These are phyloP conservation scores for Hyles vespertilio DNA, from an alignment of 1,140 invertebrate species.

Conservation along the genomic window DNA sequence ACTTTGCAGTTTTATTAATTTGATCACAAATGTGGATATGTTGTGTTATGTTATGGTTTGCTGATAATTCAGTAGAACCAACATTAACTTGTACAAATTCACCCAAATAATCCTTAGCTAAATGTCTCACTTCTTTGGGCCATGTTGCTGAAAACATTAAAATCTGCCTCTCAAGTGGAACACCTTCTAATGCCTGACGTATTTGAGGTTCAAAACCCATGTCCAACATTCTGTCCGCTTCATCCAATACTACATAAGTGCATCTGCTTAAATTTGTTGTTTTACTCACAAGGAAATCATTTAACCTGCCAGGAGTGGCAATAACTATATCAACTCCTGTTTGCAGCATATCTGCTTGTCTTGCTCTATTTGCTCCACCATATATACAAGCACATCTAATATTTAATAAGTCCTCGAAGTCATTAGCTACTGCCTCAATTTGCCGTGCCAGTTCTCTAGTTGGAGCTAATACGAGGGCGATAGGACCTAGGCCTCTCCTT, in stretches of 20 bases:
- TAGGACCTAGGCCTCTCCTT: conserved; percentile 87
- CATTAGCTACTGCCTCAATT: conserved; percentile 93
- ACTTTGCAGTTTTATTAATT: conserved; percentile 79
- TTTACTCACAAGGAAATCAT: conserved; percentile 94
- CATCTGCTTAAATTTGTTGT: conserved; percentile 91
- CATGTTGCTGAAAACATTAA: conserved; percentile 86
- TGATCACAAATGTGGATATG: conserved; percentile 89
- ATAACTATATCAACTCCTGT: conserved; percentile 91
- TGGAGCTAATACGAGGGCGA: conserved; percentile 92
- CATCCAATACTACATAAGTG: conserved; percentile 81
- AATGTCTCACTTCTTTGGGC: conserved; percentile 85
- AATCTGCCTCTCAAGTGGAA: conserved; percentile 63
- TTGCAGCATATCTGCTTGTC: conserved; percentile 85
- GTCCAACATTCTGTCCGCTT: conserved; percentile 93
- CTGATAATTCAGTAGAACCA: conserved; percentile 83
- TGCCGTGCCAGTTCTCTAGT: conserved; percentile 97
- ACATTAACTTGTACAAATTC: conserved; percentile 88
- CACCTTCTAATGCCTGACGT: conserved; percentile 90
- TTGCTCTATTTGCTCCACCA: conserved; percentile 92
- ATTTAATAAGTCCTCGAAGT: conserved; percentile 88
- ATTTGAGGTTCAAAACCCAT: conserved; percentile 99
- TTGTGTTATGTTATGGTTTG: conserved; percentile 95
- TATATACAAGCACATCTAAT: conserved; percentile 94
- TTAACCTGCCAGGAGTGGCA: conserved; percentile 95
- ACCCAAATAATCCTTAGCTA: conserved; percentile 85